Percentiles rank a stretch among this genome's conserved stretches.
Evolutionary conservation across 2,113 vertebrate species (phyloP).

Genomic region (Lynx canadensis): DNA sequence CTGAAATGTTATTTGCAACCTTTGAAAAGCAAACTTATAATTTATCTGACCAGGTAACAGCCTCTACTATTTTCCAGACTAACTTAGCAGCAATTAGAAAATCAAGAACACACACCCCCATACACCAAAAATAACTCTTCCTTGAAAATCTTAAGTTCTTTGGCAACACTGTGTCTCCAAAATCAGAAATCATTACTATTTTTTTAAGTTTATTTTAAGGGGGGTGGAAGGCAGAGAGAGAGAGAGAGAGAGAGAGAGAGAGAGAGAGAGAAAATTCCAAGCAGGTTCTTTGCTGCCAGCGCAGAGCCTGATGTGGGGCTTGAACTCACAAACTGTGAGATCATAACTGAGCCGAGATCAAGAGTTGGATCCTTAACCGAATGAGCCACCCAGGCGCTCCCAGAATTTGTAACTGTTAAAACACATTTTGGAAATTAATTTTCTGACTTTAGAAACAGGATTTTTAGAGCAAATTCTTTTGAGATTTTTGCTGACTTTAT

Average conservation of each 20-base stretch:
- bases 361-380: too few relatives aligned
- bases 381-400: too few relatives aligned
- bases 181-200: background rate
- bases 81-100: background rate
- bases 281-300: too few relatives aligned
- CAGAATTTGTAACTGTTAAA: background rate
- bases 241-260: too few relatives aligned
- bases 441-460: slow-evolving; percentile 37
- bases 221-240: too few relatives aligned
- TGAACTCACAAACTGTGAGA: too few relatives aligned
- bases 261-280: too few relatives aligned
- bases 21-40: background rate
- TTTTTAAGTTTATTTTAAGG: too few relatives aligned
- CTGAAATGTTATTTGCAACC: background rate
- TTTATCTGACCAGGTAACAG: background rate
- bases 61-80: background rate
- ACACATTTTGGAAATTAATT: background rate
- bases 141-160: slow-evolving; percentile 15
- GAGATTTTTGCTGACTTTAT: background rate
- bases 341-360: too few relatives aligned
- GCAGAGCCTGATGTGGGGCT: too few relatives aligned
- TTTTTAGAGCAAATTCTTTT: background rate
- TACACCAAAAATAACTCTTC: background rate
- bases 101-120: background rate
- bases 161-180: slow-evolving; percentile 39